Percentiles rank a stretch among this genome's conserved stretches.
Conservation (phyloP, 2,113 vertebrate species). For the Heteronetta atricapilla region DNA sequence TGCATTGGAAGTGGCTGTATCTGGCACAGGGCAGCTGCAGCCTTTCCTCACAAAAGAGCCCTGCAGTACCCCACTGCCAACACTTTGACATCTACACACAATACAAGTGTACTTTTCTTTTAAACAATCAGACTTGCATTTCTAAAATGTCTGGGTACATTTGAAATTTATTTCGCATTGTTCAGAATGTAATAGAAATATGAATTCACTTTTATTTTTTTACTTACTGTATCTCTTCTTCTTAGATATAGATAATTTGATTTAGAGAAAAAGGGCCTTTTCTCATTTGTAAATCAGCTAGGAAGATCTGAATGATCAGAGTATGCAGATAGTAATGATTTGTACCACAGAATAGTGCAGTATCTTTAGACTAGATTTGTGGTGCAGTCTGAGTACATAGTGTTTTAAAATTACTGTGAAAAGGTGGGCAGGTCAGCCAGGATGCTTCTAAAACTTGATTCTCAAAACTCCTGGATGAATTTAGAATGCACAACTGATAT, state of each 20-base stretch:
- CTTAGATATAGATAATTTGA: neutral
- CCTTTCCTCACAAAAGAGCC: neutral
- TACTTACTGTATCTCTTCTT: neutral
- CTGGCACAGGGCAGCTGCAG: fast-evolving
- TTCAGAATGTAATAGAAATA: neutral
- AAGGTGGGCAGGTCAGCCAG: neutral
- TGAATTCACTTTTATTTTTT: neutral
- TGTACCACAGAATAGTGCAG: neutral
- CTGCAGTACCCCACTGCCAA: fast-evolving
- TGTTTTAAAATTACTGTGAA: neutral
- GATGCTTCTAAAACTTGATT: neutral
- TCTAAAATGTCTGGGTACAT: neutral
- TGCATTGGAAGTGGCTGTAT: fast-evolving
- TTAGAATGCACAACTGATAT: neutral
- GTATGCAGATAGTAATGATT: neutral
- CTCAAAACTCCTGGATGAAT: neutral
- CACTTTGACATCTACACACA: fast-evolving
- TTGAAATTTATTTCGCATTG: neutral
- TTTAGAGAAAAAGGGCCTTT: neutral
- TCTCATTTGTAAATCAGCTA: neutral
- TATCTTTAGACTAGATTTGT: neutral
- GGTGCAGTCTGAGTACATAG: neutral
- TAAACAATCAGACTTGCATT: neutral
- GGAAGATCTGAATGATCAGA: neutral
- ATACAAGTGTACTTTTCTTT: neutral